These are phyloP conservation scores for Allophyes oxyacanthae DNA, from an alignment of 2,888 invertebrate genomes.

Conservation along the genomic window DNA sequence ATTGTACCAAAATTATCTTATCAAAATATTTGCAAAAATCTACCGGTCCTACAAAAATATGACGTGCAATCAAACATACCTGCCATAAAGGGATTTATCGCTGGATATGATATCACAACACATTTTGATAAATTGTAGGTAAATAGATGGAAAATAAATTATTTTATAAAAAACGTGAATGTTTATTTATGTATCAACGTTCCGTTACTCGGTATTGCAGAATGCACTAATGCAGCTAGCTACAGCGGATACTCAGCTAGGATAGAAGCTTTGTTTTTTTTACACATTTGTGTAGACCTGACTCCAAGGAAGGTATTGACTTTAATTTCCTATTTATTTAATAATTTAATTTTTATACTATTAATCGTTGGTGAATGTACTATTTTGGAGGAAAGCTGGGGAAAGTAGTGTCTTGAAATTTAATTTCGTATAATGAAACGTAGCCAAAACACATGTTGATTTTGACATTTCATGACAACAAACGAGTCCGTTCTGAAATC, in stretches of 20 bases:
- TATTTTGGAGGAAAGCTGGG: too few relatives aligned
- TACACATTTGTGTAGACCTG: too few relatives aligned
- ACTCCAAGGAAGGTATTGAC: too few relatives aligned
- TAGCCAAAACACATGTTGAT: slow-evolving; percentile 23
- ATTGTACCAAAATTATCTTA: slow-evolving; percentile 31
- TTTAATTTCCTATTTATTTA: too few relatives aligned
- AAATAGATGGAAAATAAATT: background rate
- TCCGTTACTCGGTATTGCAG: slow-evolving; percentile 16
- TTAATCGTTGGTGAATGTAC: too few relatives aligned
- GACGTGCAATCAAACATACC: slow-evolving; percentile 56
- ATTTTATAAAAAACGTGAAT: background rate
- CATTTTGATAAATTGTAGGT: slow-evolving; percentile 55
- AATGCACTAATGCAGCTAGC: too few relatives aligned
- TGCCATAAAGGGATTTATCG: slow-evolving; percentile 48
- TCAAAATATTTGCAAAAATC: slow-evolving; percentile 11
- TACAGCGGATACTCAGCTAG: too few relatives aligned
- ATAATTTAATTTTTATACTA: too few relatives aligned
- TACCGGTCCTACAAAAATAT: slow-evolving; percentile 16
- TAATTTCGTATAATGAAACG: slow-evolving; percentile 13
- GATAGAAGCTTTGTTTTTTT: too few relatives aligned
- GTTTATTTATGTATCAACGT: slow-evolving; percentile 42
- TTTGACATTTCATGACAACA: slow-evolving; percentile 20
- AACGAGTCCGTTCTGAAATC: slow-evolving; percentile 22
- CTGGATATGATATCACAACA: slow-evolving; percentile 53
- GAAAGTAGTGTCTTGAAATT: too few relatives aligned